Base-by-base conservation (phyloP, 1,140 invertebrate species). In the Rhopalosiphum padi region DNA sequence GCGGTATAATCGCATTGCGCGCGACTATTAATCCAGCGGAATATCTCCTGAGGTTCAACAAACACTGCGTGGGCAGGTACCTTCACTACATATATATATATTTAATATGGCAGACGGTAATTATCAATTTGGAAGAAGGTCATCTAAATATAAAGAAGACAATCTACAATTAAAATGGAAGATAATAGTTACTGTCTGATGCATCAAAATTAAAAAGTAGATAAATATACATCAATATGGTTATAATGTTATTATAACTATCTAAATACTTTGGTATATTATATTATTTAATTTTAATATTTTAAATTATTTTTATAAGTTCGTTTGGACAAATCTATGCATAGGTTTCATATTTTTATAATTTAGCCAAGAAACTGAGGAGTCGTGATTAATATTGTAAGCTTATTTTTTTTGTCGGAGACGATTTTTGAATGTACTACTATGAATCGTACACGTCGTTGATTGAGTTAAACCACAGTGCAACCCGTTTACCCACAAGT, bases 11-110 rank as follows among this genome's bases (percentile, higher is more conserved):
- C 53, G 37, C 53, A 43, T 60, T 51, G 48, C 53, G 53, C 25
- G 53, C 53, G 23, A 90, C 88, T 30, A 60, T 90, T 90, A 90
- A 90, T 90, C 53, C 88, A 6, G 7, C 8, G 25, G 22, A 89
- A 41, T 90, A 37, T 90, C 9, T 60, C 88, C 43, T 22, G 88
- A 90, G 88, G 88, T 90, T 90, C 88, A 8, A 89, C 37, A 30
- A 89, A 89, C 48, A 25, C 2, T 83, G 77, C 60, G 60, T 77
- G 6, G 60, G 60, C 30, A 77, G 15, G 18, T 68, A n/a, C 25
- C 60, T 68, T 68, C 60, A 68, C n/a, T 51, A 18, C 48, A 48
- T 48, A 48, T 48, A 46, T 46, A 46, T 46, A 46, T 8, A 46
- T 46, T 0, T 48, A 68, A n/a, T 35, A n/a, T 21, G 0, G 15